Evolutionary conservation across 37 sponge, comb jelly and placozoan species (phyloP), one percentile per base, ranked within the genome.

Genomic region (Dysidea cf. avara): DNA sequence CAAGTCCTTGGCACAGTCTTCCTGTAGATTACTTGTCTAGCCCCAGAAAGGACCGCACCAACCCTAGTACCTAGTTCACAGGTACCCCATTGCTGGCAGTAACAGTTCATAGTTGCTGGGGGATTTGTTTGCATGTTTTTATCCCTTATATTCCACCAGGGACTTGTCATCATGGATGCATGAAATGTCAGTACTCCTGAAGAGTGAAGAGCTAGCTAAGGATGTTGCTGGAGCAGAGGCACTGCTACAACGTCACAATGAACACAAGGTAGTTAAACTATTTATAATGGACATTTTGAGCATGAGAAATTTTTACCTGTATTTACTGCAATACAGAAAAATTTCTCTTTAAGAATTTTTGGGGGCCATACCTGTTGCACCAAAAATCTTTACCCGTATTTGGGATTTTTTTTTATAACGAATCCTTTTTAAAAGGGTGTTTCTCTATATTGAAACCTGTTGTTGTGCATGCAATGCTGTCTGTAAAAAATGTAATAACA

Each of bases 221-320:
- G 94, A 92, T 59, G 77, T 92, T 18, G 66, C 86, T 2, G 81
- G 89, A 34, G 94, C 94, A 22, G 86, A 92, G 53, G 82, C 86
- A 20, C 29, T 88, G 39, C 82, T 85, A 14, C 87, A 90, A 53
- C 56, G 89, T 24, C 94, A 92, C 76, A 79, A 68, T 38, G 94
- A 88, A 70, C 79, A 74, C 21, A 89, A 81, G 75, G 79, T 68
- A 52, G 47, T n/a, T n/a, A n/a, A n/a, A n/a, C n/a, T n/a, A n/a
- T n/a, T n/a, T n/a, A n/a, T n/a, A n/a, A n/a, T n/a, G n/a, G n/a
- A n/a, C n/a, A n/a, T n/a, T n/a, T n/a, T n/a, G n/a, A n/a, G n/a
- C n/a, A n/a, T n/a, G n/a, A n/a, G n/a, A n/a, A n/a, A n/a, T n/a
- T n/a, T n/a, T n/a, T n/a, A n/a, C n/a, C n/a, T n/a, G n/a, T n/a